Evolutionary conservation across 2,797 vertebrate genomes (phyloP).

Genomic region (Simalia tracyae): DNA sequence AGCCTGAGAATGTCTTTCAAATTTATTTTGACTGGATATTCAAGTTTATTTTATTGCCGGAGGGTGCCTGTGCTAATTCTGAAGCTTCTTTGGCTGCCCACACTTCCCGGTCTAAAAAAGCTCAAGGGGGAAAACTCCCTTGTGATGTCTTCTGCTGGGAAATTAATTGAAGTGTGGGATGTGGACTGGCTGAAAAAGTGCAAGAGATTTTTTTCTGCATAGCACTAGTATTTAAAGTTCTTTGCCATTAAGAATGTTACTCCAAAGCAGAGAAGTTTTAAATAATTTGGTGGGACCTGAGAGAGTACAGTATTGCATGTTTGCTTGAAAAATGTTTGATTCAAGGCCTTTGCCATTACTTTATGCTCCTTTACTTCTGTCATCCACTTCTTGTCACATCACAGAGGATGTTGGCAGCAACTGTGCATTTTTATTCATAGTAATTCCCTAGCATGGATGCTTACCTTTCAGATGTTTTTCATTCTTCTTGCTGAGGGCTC

Average conservation of each 20-base stretch:
- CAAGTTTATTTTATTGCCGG: not conserved
- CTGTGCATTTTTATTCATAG: not conserved
- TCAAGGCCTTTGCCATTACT: not conserved
- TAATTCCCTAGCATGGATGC: not conserved
- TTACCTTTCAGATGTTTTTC: not conserved
- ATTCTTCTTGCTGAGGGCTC: not conserved
- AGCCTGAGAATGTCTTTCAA: not conserved
- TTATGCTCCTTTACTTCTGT: not conserved
- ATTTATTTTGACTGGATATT: not conserved
- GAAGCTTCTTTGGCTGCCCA: not conserved
- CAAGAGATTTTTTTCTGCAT: not conserved
- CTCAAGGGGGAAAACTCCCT: not conserved
- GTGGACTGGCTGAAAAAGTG: not conserved
- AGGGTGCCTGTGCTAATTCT: not conserved
- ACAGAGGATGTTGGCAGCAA: not conserved
- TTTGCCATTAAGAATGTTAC: not conserved
- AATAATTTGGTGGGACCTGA: not conserved
- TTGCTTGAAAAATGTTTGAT: not conserved
- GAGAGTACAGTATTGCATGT: not conserved
- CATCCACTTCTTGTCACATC: not conserved
- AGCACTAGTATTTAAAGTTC: not conserved
- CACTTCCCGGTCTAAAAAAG: not conserved
- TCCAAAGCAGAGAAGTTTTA: not conserved
- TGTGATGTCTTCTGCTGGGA: not conserved
- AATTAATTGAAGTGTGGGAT: not conserved